Conservation (phyloP, 2,113 vertebrate genomes). For the Lamprotornis superbus region DNA sequence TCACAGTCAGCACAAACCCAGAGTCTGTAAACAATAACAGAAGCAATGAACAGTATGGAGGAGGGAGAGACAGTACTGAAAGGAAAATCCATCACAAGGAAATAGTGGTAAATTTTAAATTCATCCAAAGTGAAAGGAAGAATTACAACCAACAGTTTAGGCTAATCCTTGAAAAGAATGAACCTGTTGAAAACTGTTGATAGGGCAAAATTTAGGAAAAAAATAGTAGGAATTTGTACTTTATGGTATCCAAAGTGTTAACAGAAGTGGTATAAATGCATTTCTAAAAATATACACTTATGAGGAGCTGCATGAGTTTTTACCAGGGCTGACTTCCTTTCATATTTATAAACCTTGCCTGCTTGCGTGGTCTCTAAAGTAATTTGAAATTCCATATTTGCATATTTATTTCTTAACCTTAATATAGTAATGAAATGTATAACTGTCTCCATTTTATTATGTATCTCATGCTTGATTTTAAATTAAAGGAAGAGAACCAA, state of each 20-base stretch:
- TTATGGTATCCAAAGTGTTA: background rate
- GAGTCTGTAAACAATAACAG: background rate
- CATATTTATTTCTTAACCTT: conserved; percentile 56
- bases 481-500: conserved; percentile 15
- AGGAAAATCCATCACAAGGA: background rate
- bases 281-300: conserved; percentile 42
- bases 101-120: background rate
- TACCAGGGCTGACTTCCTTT: conserved; percentile 11
- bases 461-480: background rate
- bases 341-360: conserved; percentile 37
- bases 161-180: background rate
- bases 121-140: background rate
- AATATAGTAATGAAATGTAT: background rate
- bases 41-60: background rate
- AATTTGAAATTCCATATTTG: conserved; percentile 39
- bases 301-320: background rate
- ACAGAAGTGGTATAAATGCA: background rate
- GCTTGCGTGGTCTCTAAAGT: background rate
- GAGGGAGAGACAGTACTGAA: background rate
- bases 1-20: background rate
- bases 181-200: background rate
- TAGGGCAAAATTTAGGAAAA: background rate
- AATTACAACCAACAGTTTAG: background rate
- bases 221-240: background rate
- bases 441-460: conserved; percentile 8